Evolutionary conservation across 2,113 vertebrate species (phyloP), one percentile per base, ranked within the genome.

Genomic region (Dolichotis patagonum): DNA sequence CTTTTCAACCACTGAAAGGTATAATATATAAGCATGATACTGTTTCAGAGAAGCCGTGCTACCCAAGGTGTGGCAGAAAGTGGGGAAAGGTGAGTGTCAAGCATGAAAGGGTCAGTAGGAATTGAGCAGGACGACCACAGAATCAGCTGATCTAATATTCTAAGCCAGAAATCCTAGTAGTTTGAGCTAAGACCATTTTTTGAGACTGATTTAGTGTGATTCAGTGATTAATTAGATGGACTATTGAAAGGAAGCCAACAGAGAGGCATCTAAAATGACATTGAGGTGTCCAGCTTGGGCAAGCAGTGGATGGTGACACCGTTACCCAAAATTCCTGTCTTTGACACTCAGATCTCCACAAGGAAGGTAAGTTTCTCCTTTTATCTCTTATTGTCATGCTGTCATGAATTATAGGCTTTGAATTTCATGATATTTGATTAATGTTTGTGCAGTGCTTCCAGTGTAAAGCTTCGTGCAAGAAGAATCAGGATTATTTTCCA

Each of bases 401-500:
- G 56, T 82, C 65, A 93, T 88, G 62, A 92, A 82, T 90, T 56
- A 85, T 20, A 85, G 77, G 13, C 17, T 85, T 97, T 63, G 54
- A 85, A 75, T 88, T 52, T 82, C 77, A 46, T 84, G 30, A 56
- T 91, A 85, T 62, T 94, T 84, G 38, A 86, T 91, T 86, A 87
- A 88, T 91, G 46, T 58, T 96, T 93, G 22, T 43, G 38, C 24
- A 46, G 46, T 84, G 26, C 26, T 95, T 69, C 43, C 90, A 82
- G 5, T 90, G 13, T 84, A 92, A 95, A 95, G 56, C 35, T 92
- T 90, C 52, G 32, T 90, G 13, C 43, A 43, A 54, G 94, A 95
- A 62, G 65, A 75, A 52, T 75, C 65, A 82, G 78, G 63, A 83
- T 97, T 71, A 85, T 92, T 95, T 91, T 93, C 69, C 85, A 78